Base-by-base conservation (phyloP, 1,140 invertebrate species). In the Lordiphosa clarofinis region DNA sequence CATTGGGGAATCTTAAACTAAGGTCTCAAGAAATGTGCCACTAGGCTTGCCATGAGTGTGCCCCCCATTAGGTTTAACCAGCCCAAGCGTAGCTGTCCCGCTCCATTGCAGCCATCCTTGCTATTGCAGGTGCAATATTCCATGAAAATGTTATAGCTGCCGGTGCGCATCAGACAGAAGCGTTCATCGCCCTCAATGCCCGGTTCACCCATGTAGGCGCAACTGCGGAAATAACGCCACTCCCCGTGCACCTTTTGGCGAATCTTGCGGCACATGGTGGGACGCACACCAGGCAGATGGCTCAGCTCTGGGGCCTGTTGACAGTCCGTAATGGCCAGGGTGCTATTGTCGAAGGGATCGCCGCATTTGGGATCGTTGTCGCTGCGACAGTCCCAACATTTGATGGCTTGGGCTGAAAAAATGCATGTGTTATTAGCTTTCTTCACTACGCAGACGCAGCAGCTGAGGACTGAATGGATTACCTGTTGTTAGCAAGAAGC, bases 31-130 rank as follows among this genome's bases (percentile, higher is more conserved):
- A 84, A 28, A 3, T 61, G 94, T 93, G 87, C 95, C 94, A 75
- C 96, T 94, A 74, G 95, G 94, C 86, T 99, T 92, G 92, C 99
- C 97, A 97, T 97, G 99, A 11, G 99, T 91, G 76, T 99, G 93
- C 38, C 99, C 91, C 62, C 97, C 98, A 89, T 97, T 96, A 91
- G 99, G 12, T 98, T 96, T 13, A 62, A 1, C 50, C 28, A 44
- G 7, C 57, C 75, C 33, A 44, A 24, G 4, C 43, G 52, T 5
- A 59, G 70, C 4, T 70, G 19, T 0, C 60, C 70, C 4, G 92
- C 92, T 21, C 90, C 72, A 89, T 97, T 98, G 79, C 96, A 98
- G 4, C 96, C 96, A 90, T 97, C 96, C 90, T 97, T 97, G 76
- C 94, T 96, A 70, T 95, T 96, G 78, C 96, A 98, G 1, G 96